Base-by-base conservation (phyloP, 1,140 invertebrate species). In the Nilaparvata lugens region DNA sequence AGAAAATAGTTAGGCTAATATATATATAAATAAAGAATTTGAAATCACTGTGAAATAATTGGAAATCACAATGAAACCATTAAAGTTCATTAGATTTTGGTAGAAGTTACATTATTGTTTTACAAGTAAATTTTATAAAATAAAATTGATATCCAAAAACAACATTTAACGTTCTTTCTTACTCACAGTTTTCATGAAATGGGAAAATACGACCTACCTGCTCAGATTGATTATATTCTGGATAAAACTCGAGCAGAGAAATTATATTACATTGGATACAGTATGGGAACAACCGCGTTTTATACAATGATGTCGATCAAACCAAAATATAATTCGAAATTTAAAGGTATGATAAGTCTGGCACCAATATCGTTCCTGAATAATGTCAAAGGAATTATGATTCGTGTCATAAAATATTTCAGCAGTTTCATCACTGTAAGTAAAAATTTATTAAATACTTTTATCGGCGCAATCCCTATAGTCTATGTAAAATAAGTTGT, bases 291-390 rank as follows among this genome's bases (percentile, higher is more conserved):
- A 0, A 82, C 83, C 3, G 68, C 77, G 4, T 84, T 84, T 66
- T 85, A 80, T 65, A 82, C 83, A 0, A 74, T 86, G 69, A 71
- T 76, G 48, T 81, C 82, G 1, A 72, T 78, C 24, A 73, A 75
- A 38, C 83, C 84, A 0, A 76, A 84, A 55, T 88, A 86, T 65
- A 82, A 84, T 62, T 67, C 78, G 9, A 85, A 85, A 72, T 79
- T 87, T 58, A 74, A 72, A 21, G 71, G 76, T 61, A 80, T 88
- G 75, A 77, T 82, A 52, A 79, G 77, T 60, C 71, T 95, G 35
- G 91, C 86, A 0, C 91, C 91, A 1, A 81, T 91, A 0, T 84
- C 83, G 0, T 89, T 78, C 65, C 78, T 90, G 70, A 75, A 77
- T 0, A 73, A 90, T 60, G 78, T 90, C 4, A 82, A 48, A 31